phyloP scores from a whole-genome alignment of 2,888 invertebrate species.

The Nowickia ferox region DNA sequence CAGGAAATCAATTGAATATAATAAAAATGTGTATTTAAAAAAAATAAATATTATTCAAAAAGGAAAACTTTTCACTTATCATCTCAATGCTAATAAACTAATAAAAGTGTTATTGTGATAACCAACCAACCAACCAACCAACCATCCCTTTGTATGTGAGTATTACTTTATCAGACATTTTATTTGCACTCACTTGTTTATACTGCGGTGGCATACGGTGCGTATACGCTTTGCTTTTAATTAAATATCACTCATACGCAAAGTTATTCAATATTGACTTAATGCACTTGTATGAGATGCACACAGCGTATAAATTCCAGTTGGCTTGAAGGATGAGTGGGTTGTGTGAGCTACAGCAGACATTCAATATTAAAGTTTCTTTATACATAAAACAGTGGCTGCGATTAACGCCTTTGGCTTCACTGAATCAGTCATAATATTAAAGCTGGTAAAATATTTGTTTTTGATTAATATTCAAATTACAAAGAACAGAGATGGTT shows the following conservation, averaged over 20 bases:
- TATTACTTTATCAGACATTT: not conserved
- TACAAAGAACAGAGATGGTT: too few species aligned
- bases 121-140: too few species aligned
- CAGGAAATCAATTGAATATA: not conserved
- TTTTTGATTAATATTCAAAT: too few species aligned
- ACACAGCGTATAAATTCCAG: conserved; percentile 3
- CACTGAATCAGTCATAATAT: not conserved
- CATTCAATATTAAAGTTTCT: not conserved
- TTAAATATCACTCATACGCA: conserved; percentile 54
- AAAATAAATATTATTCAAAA: not conserved
- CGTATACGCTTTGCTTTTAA: conserved; percentile 40
- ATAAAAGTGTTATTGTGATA: too few species aligned
- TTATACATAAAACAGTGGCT: conserved; percentile 25
- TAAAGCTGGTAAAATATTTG: too few species aligned
- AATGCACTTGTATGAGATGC: conserved; percentile 20
- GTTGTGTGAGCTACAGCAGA: not conserved
- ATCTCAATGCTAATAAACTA: too few species aligned
- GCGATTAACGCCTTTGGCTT: not conserved
- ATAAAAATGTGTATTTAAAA: not conserved
- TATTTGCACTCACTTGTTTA: not conserved
- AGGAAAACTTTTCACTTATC: too few species aligned
- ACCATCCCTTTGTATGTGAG: too few species aligned
- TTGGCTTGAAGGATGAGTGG: not conserved
- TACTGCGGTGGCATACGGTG: not conserved
- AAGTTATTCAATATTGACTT: conserved; percentile 33